Percentiles rank a stretch among this genome's conserved stretches.
phyloP scores from a whole-genome alignment of 2,113 vertebrate species.

The Charadrius vociferus region DNA sequence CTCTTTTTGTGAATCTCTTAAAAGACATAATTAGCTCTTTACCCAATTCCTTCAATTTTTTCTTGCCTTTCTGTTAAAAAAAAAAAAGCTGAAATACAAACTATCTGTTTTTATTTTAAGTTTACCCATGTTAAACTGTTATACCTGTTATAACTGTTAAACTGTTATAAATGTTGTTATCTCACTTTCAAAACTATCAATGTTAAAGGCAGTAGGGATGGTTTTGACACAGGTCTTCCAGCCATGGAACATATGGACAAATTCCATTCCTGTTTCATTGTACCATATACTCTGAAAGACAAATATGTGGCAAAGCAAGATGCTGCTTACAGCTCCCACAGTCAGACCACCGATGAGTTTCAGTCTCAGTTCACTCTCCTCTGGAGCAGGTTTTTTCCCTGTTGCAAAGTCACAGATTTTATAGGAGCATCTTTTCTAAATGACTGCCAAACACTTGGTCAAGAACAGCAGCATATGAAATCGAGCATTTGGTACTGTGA shows the following conservation, averaged over 20 bases:
- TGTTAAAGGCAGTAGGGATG: background rate
- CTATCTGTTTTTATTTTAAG: background rate
- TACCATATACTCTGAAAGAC: background rate
- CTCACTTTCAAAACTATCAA: background rate
- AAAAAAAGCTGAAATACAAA: background rate
- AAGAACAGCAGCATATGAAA: background rate
- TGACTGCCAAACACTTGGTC: background rate
- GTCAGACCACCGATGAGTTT: background rate
- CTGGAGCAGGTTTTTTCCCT: background rate
- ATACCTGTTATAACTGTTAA: too few relatives aligned
- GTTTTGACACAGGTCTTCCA: background rate
- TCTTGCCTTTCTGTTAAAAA: background rate
- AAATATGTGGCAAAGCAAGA: background rate
- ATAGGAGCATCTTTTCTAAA: background rate
- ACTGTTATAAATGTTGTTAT: background rate
- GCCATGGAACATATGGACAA: background rate
- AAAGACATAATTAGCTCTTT: background rate
- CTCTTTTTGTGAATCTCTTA: background rate
- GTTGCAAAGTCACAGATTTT: background rate
- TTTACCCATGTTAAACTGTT: background rate
- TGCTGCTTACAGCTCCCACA: background rate
- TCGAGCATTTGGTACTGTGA: background rate
- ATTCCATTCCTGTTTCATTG: background rate
- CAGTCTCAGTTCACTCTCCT: background rate
- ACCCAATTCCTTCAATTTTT: background rate